phyloP scores from a whole-genome alignment of 2,797 vertebrate genomes.

The Ptychobarbus kaznakovi region DNA sequence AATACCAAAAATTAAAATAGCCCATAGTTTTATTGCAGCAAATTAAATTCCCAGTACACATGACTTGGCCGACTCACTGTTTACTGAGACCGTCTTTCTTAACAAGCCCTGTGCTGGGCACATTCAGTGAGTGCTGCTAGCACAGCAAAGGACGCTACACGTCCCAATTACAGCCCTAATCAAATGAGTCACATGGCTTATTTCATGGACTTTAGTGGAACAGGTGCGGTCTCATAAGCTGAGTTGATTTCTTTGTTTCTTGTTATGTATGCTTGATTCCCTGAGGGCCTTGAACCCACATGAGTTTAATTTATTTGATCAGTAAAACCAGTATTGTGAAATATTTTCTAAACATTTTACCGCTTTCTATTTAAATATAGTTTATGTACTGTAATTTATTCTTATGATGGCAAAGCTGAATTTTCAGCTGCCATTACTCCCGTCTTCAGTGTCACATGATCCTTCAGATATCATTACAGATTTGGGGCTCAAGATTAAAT shows the following conservation, averaged over 20 bases:
- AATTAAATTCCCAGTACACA: constrained; percentile 44
- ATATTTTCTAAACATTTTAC: neutral
- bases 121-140: constrained; percentile 35
- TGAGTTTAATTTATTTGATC: neutral
- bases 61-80: constrained; percentile 36
- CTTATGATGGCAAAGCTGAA: neutral
- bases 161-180: constrained; percentile 39
- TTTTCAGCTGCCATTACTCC: neutral
- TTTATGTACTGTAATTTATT: neutral
- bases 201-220: constrained; percentile 23
- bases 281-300: neutral
- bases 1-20: neutral
- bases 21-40: neutral
- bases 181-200: constrained; percentile 38
- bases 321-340: neutral
- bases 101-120: constrained; percentile 1
- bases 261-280: neutral
- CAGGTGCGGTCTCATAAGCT: constrained; percentile 40
- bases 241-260: neutral
- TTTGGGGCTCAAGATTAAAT: too few species aligned
- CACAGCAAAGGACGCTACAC: constrained; percentile 2
- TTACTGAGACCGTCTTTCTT: neutral
- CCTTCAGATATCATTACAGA: too few species aligned
- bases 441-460: too few species aligned
- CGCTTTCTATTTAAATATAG: neutral